A percentile compares a stretch with the other conserved stretches of the same genome.
phyloP scores from a whole-genome alignment of 2,888 invertebrate species.

The Drosophila longiperda region DNA sequence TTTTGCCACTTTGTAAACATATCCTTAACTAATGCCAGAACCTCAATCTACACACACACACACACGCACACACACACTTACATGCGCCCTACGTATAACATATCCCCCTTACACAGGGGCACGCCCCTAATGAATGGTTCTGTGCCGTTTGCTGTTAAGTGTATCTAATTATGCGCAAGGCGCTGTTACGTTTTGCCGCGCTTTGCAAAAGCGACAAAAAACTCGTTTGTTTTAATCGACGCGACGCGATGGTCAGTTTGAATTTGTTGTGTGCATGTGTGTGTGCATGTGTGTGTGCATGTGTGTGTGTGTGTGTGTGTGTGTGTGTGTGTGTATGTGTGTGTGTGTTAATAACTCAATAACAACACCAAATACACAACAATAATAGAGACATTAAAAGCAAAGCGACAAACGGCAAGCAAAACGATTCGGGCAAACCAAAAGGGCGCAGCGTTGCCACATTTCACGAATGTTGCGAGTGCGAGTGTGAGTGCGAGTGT shows the following conservation, averaged over 20 bases:
- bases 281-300: slow-evolving; percentile 9
- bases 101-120: slow-evolving; percentile 16
- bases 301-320: slow-evolving; percentile 15
- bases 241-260: slow-evolving; percentile 58
- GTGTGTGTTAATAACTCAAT: slow-evolving; percentile 75
- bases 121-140: slow-evolving; percentile 72
- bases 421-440: slow-evolving; percentile 42
- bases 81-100: background rate
- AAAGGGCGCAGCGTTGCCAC: slow-evolving; percentile 59
- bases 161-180: slow-evolving; percentile 76
- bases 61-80: too few species aligned
- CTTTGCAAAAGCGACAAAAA: slow-evolving; percentile 56
- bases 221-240: slow-evolving; percentile 66
- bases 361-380: slow-evolving; percentile 72
- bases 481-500: background rate
- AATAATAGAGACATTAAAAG: slow-evolving; percentile 79
- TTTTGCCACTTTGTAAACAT: slow-evolving; percentile 57
- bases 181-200: slow-evolving; percentile 58
- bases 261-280: slow-evolving; percentile 43
- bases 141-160: slow-evolving; percentile 66
- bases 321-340: slow-evolving; percentile 26
- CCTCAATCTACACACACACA: slow-evolving; percentile 8
- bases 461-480: slow-evolving; percentile 33
- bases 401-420: slow-evolving; percentile 64
- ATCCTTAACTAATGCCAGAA: slow-evolving; percentile 41